Evolutionary conservation across 2,888 invertebrate species (phyloP).

Genomic region (Cotesia congregata): DNA sequence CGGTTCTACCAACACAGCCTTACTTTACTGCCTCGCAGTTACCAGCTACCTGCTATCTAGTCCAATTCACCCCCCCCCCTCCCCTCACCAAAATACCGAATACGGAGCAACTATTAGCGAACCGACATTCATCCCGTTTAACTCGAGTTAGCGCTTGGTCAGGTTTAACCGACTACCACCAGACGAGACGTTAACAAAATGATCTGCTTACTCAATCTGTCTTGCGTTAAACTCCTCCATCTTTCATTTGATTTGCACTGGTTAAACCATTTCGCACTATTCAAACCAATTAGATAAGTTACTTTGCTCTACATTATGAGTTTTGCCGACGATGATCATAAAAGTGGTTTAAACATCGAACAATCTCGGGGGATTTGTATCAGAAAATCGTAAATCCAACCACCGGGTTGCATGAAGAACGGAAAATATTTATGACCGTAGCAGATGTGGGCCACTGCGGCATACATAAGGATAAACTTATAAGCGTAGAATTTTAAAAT

Average conservation of each 20-base stretch:
- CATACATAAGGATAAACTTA: neutral
- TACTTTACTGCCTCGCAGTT: too few species aligned
- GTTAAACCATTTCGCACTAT: slow-evolving; percentile 29
- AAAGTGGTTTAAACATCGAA: too few species aligned
- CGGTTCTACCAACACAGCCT: slow-evolving; percentile 12
- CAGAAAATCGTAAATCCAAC: too few species aligned
- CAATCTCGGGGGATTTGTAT: too few species aligned
- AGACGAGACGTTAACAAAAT: slow-evolving; percentile 40
- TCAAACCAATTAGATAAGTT: neutral
- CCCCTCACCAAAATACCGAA: slow-evolving; percentile 38
- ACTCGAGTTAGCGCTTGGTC: slow-evolving; percentile 60
- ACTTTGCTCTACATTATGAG: neutral
- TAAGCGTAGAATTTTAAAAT: slow-evolving; percentile 22
- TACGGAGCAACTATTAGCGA: slow-evolving; percentile 66
- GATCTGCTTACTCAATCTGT: slow-evolving; percentile 38
- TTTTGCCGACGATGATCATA: too few species aligned
- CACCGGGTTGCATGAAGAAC: too few species aligned
- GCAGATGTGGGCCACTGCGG: neutral
- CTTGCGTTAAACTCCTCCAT: slow-evolving; percentile 33
- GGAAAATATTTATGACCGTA: neutral
- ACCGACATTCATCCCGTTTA: slow-evolving; percentile 65
- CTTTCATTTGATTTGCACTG: slow-evolving; percentile 35
- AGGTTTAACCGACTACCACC: slow-evolving; percentile 32
- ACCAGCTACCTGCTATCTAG: too few species aligned
- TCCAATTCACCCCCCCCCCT: too few species aligned